A percentile compares a stretch with the other conserved stretches of the same genome.
These are phyloP conservation scores for Popillia japonica DNA, from an alignment of 1,140 invertebrate genomes.

Conservation along the genomic window DNA sequence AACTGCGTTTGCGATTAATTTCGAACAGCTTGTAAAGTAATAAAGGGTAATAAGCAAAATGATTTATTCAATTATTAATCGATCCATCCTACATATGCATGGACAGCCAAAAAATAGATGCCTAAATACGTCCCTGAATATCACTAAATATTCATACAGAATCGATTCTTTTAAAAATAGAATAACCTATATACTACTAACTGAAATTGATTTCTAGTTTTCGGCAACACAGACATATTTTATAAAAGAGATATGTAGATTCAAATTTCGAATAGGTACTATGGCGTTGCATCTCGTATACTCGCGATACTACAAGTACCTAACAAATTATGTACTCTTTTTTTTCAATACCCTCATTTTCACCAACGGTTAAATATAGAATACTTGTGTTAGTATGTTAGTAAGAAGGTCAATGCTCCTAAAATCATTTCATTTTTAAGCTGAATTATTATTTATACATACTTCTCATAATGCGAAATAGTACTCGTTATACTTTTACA, in stretches of 20 bases:
- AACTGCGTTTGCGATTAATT: too few species aligned
- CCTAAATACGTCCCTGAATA: not conserved
- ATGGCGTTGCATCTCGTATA: not conserved
- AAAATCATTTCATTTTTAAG: conserved; percentile 1
- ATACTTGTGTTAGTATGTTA: conserved; percentile 17
- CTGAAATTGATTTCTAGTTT: not conserved
- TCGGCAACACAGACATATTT: too few species aligned
- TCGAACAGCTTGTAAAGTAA: too few species aligned
- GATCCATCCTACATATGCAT: too few species aligned
- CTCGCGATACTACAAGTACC: conserved; percentile 11
- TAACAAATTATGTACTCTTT: conserved; percentile 26
- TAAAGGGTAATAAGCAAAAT: too few species aligned
- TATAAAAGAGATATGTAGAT: not conserved
- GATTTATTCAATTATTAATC: too few species aligned
- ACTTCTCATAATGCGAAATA: not conserved
- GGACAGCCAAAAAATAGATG: too few species aligned
- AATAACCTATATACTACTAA: not conserved
- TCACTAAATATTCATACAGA: not conserved
- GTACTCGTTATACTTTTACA: too few species aligned
- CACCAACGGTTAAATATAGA: not conserved
- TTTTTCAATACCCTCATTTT: conserved; percentile 14
- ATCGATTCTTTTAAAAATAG: conserved; percentile 7
- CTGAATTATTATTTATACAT: not conserved
- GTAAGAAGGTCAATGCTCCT: conserved; percentile 11
- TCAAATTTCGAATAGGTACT: not conserved